A percentile compares a stretch with the other conserved stretches of the same genome.
Conservation (phyloP, 2,888 invertebrate species). For the Pammene aurita region DNA sequence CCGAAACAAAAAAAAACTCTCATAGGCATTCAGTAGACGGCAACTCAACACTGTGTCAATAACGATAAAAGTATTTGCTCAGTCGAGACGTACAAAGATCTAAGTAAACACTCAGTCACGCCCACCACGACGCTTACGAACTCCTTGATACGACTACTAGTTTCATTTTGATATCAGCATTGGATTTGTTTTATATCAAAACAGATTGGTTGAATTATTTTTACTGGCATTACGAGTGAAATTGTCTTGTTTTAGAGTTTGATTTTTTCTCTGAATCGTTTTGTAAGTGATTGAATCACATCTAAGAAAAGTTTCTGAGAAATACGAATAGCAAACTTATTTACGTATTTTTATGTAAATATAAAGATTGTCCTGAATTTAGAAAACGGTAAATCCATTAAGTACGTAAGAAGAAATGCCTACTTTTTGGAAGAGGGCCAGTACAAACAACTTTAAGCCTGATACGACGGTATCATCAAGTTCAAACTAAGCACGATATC, state of each 20-base stretch:
- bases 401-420: too few species aligned
- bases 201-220: constrained; percentile 9
- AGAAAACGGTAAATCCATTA: too few species aligned
- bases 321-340: too few species aligned
- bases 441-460: constrained; percentile 42
- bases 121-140: constrained; percentile 62
- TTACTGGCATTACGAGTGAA: not conserved
- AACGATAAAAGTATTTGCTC: constrained; percentile 80
- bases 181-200: constrained; percentile 19
- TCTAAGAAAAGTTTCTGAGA: not conserved
- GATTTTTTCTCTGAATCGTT: not conserved
- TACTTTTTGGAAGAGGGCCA: not conserved
- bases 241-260: not conserved
- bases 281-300: not conserved
- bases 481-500: constrained; percentile 56
- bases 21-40: constrained; percentile 68
- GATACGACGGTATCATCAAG: constrained; percentile 55
- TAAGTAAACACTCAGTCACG: constrained; percentile 72
- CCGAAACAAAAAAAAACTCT: constrained; percentile 61
- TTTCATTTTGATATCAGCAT: constrained; percentile 46
- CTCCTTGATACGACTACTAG: constrained; percentile 62
- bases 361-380: too few species aligned
- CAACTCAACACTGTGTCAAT: constrained; percentile 77
- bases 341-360: too few species aligned
- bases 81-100: constrained; percentile 77